Percentiles rank a stretch among this genome's conserved stretches.
phyloP scores from a whole-genome alignment of 2,888 invertebrate species.

The Bellardia pandia region DNA sequence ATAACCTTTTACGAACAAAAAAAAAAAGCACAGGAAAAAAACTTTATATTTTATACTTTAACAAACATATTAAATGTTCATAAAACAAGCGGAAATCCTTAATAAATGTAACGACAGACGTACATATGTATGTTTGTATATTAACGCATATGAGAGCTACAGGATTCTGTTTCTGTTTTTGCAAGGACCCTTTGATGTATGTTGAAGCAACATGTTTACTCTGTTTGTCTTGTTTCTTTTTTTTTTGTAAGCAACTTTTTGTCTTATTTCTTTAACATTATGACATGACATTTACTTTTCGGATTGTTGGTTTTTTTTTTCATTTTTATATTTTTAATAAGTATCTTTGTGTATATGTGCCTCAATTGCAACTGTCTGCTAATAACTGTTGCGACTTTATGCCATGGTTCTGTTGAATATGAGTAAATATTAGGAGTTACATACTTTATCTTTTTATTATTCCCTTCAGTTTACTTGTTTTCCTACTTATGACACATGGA shows the following conservation, averaged over 20 bases:
- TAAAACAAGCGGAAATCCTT: conserved; percentile 77
- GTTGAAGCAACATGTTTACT: conserved; percentile 74
- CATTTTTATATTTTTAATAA: conserved; percentile 50
- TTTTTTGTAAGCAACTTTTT: conserved; percentile 33
- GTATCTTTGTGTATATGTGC: conserved; percentile 56
- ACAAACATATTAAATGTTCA: conserved; percentile 70
- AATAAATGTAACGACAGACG: conserved; percentile 72
- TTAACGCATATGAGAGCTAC: conserved; percentile 51
- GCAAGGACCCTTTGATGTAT: conserved; percentile 63
- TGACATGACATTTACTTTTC: conserved; percentile 72
- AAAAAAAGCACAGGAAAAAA: conserved; percentile 29
- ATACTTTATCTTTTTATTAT: conserved; percentile 39
- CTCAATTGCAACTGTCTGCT: conserved; percentile 69
- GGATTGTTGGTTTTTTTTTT: conserved; percentile 51
- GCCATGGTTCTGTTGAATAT: conserved; percentile 32
- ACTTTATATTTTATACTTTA: conserved; percentile 25
- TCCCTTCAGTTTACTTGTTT: conserved; percentile 45
- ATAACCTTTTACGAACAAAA: conserved; percentile 3
- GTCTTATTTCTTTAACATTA: conserved; percentile 54
- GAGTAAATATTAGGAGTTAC: conserved; percentile 28
- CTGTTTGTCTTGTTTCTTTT: conserved; percentile 70
- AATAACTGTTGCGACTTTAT: conserved; percentile 65
- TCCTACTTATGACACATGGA: conserved; percentile 73
- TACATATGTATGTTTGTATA: conserved; percentile 10
- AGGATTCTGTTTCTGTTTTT: conserved; percentile 17